Evolutionary conservation across 2,797 vertebrate species (phyloP).

Genomic region (Chaunax sp.): DNA sequence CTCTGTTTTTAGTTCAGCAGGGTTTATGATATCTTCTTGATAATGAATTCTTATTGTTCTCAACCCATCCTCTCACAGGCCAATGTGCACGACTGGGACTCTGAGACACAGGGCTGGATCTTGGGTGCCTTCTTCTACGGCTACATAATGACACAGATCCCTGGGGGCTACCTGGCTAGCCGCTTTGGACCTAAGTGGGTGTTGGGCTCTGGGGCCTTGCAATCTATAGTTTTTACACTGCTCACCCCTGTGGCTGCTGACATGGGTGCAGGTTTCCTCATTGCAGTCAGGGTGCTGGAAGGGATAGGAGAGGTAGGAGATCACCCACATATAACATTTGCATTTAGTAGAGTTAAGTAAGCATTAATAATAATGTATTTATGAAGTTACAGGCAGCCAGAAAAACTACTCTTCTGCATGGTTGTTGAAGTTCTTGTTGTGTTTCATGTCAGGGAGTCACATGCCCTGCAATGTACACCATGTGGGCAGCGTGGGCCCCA

Average conservation of each 20-base stretch:
- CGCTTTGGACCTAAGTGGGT: conserved; percentile 91
- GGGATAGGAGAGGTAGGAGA: conserved; percentile 93
- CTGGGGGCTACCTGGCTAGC: conserved; percentile 93
- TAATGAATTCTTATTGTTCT: not conserved
- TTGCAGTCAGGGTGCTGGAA: conserved; percentile 91
- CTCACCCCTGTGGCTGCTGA: conserved; percentile 93
- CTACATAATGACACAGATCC: conserved; percentile 97
- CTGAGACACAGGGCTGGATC: conserved; percentile 97
- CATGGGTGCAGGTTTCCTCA: conserved; percentile 89
- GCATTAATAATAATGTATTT: too few species aligned
- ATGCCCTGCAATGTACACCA: conserved; percentile 96
- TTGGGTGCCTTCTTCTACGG: conserved; percentile 99
- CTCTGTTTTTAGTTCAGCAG: too few species aligned
- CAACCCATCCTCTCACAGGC: conserved; percentile 79
- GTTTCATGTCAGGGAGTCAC: conserved; percentile 89
- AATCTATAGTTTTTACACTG: conserved; percentile 91
- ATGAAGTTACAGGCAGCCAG: too few species aligned
- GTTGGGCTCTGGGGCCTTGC: conserved; percentile 90
- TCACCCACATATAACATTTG: too few species aligned
- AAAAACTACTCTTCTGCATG: too few species aligned
- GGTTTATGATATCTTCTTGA: not conserved
- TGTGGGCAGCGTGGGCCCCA: conserved; percentile 98
- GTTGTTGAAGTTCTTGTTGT: not conserved
- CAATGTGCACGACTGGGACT: conserved; percentile 91
- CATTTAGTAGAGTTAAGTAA: too few species aligned